Conservation (phyloP, 2,888 invertebrate genomes). For the Cetonia aurata region DNA sequence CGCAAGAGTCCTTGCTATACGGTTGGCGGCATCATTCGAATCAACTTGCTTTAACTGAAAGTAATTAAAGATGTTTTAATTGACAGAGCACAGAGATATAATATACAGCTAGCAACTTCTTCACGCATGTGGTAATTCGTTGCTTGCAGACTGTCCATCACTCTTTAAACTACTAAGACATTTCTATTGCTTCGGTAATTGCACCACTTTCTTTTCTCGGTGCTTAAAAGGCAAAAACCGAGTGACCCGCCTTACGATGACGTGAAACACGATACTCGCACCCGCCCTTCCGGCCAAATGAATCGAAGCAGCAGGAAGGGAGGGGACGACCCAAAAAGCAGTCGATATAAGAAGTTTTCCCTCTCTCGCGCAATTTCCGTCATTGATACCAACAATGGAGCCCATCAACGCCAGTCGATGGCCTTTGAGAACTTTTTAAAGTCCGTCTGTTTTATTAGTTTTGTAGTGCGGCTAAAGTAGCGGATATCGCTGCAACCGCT, state of each 20-base stretch:
- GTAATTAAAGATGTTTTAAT: no score
- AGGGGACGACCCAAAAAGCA: not conserved
- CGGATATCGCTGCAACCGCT: not conserved
- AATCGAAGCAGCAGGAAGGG: not conserved
- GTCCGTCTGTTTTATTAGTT: constrained; percentile 41
- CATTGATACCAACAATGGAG: constrained; percentile 41
- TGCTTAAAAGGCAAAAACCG: not conserved
- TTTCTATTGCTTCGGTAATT: no score
- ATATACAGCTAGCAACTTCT: no score
- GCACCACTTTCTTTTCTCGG: no score
- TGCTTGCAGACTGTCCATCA: no score
- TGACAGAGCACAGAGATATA: no score
- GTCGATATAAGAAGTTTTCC: constrained; percentile 17
- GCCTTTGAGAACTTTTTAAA: constrained; percentile 39
- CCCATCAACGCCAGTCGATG: constrained; percentile 29
- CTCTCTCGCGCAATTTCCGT: constrained; percentile 35
- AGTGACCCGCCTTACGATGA: not conserved
- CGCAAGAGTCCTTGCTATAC: no score
- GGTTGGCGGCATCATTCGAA: no score
- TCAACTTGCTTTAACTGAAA: no score
- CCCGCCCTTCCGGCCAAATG: not conserved
- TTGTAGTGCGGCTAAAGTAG: constrained; percentile 17
- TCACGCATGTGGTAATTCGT: no score
- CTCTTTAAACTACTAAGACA: no score
- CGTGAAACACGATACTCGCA: not conserved